Conservation (phyloP, 1,140 invertebrate species). For the Pseudomyrmex sp. region DNA sequence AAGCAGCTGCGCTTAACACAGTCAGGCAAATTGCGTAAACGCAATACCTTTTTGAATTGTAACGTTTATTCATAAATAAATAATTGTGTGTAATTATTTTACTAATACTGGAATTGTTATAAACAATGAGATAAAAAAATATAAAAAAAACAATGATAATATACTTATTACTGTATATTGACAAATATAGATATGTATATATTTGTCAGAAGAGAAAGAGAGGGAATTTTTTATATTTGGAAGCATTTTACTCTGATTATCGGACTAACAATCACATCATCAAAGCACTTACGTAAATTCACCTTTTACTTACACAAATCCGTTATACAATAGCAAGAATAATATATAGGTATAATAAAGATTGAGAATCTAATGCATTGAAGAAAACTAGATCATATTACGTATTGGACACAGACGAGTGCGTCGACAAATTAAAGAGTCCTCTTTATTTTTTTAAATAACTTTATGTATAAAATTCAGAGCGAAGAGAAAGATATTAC, state of each 20-base stretch:
- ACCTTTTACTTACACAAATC: slow-evolving; percentile 23
- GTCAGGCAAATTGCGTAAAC: slow-evolving; percentile 32
- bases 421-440: too few relatives aligned
- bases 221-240: not conserved
- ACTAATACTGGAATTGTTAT: not conserved
- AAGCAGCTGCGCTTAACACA: not conserved
- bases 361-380: not conserved
- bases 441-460: too few relatives aligned
- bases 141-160: not conserved
- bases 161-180: too few relatives aligned
- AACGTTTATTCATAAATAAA: not conserved
- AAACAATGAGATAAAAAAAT: not conserved
- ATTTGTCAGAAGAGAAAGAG: too few relatives aligned
- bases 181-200: too few relatives aligned
- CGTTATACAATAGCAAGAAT: not conserved
- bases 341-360: not conserved
- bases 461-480: too few relatives aligned
- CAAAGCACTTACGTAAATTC: slow-evolving; percentile 32
- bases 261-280: not conserved
- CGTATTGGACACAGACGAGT: too few relatives aligned
- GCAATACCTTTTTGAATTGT: not conserved
- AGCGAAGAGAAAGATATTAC: too few relatives aligned
- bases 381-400: too few relatives aligned
- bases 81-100: not conserved
- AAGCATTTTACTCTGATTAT: too few relatives aligned